Conservation (phyloP, 2,113 vertebrate species). For the Oreochromis spilurus region DNA sequence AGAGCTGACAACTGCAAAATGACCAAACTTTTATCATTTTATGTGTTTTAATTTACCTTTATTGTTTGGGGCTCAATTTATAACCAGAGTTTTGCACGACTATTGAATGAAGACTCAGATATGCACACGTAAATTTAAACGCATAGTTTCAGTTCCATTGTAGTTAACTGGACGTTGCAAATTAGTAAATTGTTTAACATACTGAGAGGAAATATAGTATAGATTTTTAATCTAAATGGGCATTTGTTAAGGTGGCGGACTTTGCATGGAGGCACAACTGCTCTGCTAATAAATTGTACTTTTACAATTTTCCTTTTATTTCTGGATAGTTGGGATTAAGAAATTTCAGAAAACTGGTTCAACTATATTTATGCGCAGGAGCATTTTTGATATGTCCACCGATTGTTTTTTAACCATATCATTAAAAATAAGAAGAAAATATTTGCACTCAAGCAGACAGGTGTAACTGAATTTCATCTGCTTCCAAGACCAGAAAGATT, state of each 20-base stretch:
- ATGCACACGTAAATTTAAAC: not conserved
- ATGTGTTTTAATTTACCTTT: not conserved
- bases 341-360: not conserved
- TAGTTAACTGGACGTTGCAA: not conserved
- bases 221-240: rapidly evolving
- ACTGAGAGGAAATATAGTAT: not conserved
- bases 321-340: not conserved
- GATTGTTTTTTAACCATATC: not conserved
- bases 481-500: not conserved
- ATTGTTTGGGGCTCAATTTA: not conserved
- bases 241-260: not conserved
- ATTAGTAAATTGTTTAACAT: not conserved
- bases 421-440: not conserved
- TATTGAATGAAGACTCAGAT: not conserved
- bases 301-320: not conserved
- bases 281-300: not conserved
- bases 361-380: not conserved
- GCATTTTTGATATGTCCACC: not conserved
- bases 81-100: not conserved
- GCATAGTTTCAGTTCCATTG: rapidly evolving
- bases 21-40: not conserved
- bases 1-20: not conserved
- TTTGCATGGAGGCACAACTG: not conserved
- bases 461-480: not conserved
- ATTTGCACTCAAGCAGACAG: not conserved